phyloP scores from a whole-genome alignment of 2,113 vertebrate genomes.

The Pachycephala philippinensis region DNA sequence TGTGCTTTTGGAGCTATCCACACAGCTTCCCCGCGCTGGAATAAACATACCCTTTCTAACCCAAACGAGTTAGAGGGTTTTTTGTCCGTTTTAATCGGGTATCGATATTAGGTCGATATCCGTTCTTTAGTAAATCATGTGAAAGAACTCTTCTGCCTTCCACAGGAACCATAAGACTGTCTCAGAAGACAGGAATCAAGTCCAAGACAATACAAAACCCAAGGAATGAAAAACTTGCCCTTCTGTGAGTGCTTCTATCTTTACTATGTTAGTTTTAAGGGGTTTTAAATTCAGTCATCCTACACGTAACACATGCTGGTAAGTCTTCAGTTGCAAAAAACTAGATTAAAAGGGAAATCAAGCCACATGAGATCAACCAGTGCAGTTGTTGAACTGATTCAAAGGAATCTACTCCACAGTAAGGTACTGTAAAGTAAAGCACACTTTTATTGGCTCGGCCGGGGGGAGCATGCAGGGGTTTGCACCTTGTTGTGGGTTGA shows the following conservation, averaged over 20 bases:
- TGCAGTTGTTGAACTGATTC: slow-evolving; percentile 38
- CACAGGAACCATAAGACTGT: not conserved
- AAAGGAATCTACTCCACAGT: no score
- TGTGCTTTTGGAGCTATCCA: no score
- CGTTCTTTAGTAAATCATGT: no score
- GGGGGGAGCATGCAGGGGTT: no score
- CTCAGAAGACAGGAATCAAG: not conserved
- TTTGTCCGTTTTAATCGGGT: no score
- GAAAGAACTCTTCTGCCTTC: not conserved
- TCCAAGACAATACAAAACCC: not conserved
- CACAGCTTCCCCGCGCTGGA: no score
- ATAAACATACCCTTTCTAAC: no score
- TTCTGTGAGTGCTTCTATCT: not conserved
- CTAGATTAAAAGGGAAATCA: slow-evolving; percentile 58
- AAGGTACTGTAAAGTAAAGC: no score
- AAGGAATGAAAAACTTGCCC: not conserved
- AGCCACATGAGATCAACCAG: slow-evolving; percentile 36
- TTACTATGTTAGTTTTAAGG: slow-evolving; percentile 8
- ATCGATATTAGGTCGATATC: no score
- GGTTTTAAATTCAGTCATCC: not conserved
- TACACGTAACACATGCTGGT: not conserved
- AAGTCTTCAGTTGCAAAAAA: slow-evolving; percentile 55
- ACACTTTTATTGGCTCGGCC: no score
- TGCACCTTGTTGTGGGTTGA: no score
- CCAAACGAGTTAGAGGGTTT: no score